These are phyloP conservation scores for Pipistrellus pygmaeus DNA, from an alignment of 2,797 vertebrate genomes.

Conservation along the genomic window DNA sequence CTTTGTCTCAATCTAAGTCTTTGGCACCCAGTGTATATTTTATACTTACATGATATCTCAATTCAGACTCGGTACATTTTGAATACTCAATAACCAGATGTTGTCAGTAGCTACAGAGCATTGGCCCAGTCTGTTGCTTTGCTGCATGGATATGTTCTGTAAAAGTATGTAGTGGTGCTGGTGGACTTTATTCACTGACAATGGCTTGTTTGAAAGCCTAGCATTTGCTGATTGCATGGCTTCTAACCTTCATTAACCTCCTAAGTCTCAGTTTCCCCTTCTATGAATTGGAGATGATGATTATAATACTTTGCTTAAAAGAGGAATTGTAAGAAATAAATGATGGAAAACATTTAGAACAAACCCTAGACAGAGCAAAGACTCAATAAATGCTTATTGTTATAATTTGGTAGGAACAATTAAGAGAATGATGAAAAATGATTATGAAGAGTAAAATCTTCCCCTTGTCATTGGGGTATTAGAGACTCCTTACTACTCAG, in stretches of 20 bases:
- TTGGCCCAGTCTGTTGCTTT: neutral
- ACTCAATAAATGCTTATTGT: neutral
- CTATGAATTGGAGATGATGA: neutral
- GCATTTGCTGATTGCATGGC: neutral
- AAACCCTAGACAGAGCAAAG: neutral
- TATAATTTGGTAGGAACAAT: neutral
- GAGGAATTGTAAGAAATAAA: neutral
- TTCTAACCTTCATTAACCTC: neutral
- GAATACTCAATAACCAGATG: neutral
- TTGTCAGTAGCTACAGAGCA: neutral
- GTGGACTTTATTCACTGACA: neutral
- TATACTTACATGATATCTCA: neutral
- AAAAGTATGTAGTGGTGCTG: neutral
- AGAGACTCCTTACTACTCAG: neutral
- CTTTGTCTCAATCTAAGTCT: slow-evolving; percentile 8
- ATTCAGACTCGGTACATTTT: neutral
- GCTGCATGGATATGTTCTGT: neutral
- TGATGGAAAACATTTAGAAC: neutral
- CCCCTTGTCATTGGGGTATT: neutral
- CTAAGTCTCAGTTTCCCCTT: neutral
- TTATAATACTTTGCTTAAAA: neutral
- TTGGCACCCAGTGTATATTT: neutral
- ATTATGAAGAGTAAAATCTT: neutral
- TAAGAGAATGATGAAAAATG: neutral
- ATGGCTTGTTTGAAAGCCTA: neutral